Percentiles rank a stretch among this genome's conserved stretches.
Conservation (phyloP, 2,113 vertebrate genomes). For the Ciconia boyciana region DNA sequence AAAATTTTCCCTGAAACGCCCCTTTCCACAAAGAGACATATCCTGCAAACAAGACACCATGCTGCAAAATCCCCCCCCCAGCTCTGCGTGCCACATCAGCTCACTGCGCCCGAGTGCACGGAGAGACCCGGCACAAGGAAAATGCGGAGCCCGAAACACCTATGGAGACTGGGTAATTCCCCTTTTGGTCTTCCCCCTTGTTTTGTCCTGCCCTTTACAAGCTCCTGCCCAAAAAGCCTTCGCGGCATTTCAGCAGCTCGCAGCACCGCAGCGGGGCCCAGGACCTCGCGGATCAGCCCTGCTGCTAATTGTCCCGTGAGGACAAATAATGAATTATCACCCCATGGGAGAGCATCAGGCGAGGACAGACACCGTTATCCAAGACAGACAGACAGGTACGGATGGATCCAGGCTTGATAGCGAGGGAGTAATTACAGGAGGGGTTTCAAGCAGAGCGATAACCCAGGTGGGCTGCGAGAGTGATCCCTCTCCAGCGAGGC, state of each 20-base stretch:
- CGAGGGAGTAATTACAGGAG: background rate
- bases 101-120: rapidly evolving
- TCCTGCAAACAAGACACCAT: background rate
- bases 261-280: rapidly evolving
- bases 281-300: background rate
- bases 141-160: background rate
- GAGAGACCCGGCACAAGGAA: background rate
- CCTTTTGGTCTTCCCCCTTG: background rate
- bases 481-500: background rate
- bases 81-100: background rate
- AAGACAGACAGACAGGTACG: background rate
- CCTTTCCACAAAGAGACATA: background rate
- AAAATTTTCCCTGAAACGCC: background rate
- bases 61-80: too few species aligned
- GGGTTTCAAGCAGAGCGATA: background rate
- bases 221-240: background rate
- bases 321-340: background rate
- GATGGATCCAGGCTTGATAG: background rate
- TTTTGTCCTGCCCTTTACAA: background rate
- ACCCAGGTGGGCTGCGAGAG: background rate
- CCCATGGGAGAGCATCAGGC: background rate
- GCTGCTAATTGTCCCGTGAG: rapidly evolving
- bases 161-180: rapidly evolving
- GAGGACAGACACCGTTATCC: background rate
- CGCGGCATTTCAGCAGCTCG: background rate